Percentiles rank a stretch among this genome's conserved stretches.
Evolutionary conservation across 2,797 vertebrate genomes (phyloP).

Genomic region (Anguilla marmorata): DNA sequence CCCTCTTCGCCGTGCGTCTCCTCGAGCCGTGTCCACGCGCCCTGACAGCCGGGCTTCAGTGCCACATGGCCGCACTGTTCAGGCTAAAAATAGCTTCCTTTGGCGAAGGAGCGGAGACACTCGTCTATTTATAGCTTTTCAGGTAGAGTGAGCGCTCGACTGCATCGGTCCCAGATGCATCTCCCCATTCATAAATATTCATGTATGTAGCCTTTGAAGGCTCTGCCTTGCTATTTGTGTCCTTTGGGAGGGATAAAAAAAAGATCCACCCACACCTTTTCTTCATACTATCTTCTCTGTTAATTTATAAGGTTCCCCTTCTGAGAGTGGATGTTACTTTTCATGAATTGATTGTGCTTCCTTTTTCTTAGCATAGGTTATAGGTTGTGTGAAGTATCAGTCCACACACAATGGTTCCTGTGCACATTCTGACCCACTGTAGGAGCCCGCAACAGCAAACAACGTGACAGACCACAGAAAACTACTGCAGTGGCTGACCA

Average conservation of each 20-base stretch:
- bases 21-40: slow-evolving; percentile 37
- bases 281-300: slow-evolving; percentile 37
- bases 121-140: slow-evolving; percentile 64
- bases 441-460: background rate
- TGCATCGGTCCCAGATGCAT: slow-evolving; percentile 48
- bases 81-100: slow-evolving; percentile 58
- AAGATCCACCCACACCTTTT: slow-evolving; percentile 57
- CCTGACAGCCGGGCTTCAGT: slow-evolving; percentile 24
- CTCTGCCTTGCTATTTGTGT: slow-evolving; percentile 52
- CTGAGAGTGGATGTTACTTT: background rate
- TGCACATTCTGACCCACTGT: background rate
- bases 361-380: background rate
- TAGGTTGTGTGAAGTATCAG: background rate
- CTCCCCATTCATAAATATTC: slow-evolving; percentile 71
- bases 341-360: background rate
- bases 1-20: slow-evolving; percentile 50
- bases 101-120: slow-evolving; percentile 40
- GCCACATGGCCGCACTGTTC: slow-evolving; percentile 55
- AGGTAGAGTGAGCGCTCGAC: slow-evolving; percentile 54
- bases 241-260: slow-evolving; percentile 56
- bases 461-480: too few species aligned
- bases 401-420: background rate
- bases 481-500: too few species aligned
- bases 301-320: background rate
- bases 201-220: slow-evolving; percentile 60